A percentile compares a stretch with the other conserved stretches of the same genome.
Conservation (phyloP, 2,113 vertebrate species). For the Empidonax traillii region DNA sequence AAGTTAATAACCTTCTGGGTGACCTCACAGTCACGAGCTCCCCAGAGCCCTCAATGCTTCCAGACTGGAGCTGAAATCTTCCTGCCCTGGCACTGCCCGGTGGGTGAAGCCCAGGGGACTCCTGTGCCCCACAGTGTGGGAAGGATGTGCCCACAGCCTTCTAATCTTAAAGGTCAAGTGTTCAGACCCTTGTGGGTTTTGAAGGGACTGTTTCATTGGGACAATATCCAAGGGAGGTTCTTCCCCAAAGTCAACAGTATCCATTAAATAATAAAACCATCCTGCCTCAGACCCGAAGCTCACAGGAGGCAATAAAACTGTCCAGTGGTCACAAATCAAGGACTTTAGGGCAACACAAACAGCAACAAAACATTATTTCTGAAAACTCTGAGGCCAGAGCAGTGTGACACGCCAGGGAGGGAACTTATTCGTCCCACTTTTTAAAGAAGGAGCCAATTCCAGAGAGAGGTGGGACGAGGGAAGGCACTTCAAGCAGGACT, state of each 20-base stretch:
- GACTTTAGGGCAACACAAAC: slow-evolving; percentile 14
- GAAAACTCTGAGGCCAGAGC: neutral
- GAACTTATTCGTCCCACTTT: neutral
- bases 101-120: neutral
- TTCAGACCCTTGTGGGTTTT: neutral
- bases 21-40: neutral
- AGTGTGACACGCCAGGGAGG: neutral
- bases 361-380: neutral
- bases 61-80: neutral
- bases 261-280: neutral
- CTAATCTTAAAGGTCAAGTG: neutral
- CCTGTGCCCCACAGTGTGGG: neutral
- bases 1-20: neutral
- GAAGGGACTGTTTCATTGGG: neutral
- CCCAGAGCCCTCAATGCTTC: neutral
- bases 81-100: neutral
- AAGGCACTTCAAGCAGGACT: neutral
- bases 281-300: neutral
- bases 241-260: neutral
- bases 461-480: neutral
- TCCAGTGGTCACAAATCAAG: neutral
- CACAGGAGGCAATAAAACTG: slow-evolving; percentile 33
- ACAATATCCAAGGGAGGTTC: neutral
- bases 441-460: neutral
- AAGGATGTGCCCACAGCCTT: neutral